phyloP scores from a whole-genome alignment of 1,140 invertebrate species.

The Berghia stephanieae region DNA sequence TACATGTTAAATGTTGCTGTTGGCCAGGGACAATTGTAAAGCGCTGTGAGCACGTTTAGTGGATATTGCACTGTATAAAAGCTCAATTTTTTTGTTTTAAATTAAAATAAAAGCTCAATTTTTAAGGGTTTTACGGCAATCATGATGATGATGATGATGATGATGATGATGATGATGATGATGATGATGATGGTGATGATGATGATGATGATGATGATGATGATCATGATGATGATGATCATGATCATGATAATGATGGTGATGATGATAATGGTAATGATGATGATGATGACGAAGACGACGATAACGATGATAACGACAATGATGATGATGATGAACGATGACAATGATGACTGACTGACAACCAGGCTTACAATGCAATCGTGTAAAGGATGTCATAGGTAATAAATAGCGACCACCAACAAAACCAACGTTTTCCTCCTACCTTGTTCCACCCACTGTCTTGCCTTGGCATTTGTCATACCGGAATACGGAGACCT shows the following conservation, averaged over 20 bases:
- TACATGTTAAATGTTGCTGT: no score
- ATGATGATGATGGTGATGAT: no score
- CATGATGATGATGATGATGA: no score
- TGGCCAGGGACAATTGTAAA: no score
- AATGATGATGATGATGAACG: neutral
- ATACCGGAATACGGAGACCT: slow-evolving; percentile 93
- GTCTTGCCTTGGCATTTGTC: slow-evolving; percentile 70
- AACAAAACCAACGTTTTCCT: neutral
- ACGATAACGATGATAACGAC: neutral
- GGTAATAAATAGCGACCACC: neutral
- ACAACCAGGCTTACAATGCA: neutral
- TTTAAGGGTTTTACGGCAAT: no score
- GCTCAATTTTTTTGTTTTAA: no score
- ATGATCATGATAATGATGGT: no score
- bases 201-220: no score
- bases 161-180: no score
- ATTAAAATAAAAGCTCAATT: no score
- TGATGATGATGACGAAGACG: neutral
- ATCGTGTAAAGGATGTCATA: neutral
- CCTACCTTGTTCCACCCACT: slow-evolving; percentile 90
- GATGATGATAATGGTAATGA: neutral
- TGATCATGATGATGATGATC: neutral
- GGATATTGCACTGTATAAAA: no score
- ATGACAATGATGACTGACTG: neutral
- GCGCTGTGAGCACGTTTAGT: no score